Conservation (phyloP, 1,140 invertebrate genomes). For the Heterodera carotae region DNA sequence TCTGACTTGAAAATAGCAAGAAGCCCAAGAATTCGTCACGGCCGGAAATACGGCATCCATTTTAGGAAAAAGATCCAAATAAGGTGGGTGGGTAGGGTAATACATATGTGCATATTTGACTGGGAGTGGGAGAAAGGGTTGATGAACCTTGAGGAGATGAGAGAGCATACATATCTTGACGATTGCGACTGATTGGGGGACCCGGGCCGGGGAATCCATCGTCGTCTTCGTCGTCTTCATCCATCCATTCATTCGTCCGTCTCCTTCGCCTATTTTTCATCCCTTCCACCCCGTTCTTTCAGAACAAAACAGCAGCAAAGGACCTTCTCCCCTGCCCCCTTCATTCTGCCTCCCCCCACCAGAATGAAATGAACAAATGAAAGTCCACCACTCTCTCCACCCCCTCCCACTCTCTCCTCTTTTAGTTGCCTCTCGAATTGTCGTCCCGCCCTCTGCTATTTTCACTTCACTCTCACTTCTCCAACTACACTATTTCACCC, state of each 20-base stretch:
- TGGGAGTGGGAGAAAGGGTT: neutral
- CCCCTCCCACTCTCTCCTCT: neutral
- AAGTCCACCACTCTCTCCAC: neutral
- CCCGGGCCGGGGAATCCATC: neutral
- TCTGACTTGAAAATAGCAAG: neutral
- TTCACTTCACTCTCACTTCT: neutral
- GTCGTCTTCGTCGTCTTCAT: too few species aligned
- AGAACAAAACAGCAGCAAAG: neutral
- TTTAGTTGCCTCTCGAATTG: neutral
- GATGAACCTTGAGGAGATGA: neutral
- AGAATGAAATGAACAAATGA: neutral
- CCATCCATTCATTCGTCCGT: neutral
- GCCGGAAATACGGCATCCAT: too few species aligned
- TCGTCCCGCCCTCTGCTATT: neutral
- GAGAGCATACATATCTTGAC: neutral
- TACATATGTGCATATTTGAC: slow-evolving; percentile 2
- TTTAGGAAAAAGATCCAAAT: slow-evolving; percentile 6
- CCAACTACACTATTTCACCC: neutral
- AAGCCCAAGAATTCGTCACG: neutral
- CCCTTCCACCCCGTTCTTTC: neutral
- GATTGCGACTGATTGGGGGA: neutral
- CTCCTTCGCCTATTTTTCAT: neutral
- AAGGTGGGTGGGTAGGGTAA: too few species aligned
- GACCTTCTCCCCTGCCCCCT: too few species aligned
- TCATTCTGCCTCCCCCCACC: too few species aligned